phyloP scores from a whole-genome alignment of 2,888 invertebrate genomes.

The Formica aserva region DNA sequence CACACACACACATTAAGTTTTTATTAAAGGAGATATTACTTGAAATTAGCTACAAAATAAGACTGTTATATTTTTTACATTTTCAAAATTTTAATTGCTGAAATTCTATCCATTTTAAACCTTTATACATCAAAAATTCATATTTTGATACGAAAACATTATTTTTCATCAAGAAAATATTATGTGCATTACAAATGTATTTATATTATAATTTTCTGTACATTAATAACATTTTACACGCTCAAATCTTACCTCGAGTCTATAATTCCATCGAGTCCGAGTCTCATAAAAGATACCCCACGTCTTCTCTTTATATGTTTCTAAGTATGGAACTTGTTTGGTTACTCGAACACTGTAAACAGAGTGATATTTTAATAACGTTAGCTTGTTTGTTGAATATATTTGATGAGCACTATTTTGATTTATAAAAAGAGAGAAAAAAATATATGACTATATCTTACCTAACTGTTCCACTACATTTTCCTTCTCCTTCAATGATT shows the following conservation, averaged over 20 bases:
- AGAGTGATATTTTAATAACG: not conserved
- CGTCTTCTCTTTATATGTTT: constrained; percentile 53
- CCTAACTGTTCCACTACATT: constrained; percentile 19
- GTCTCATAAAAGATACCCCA: constrained; percentile 64
- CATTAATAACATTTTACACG: not conserved
- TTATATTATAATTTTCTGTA: not conserved
- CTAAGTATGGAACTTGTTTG: not conserved
- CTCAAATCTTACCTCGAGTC: constrained; percentile 52
- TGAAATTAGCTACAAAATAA: not conserved
- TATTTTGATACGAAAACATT: not conserved
- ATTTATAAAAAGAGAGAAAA: not conserved
- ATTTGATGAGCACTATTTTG: not conserved
- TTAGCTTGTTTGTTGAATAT: not conserved
- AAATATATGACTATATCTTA: constrained; percentile 11
- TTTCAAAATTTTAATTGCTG: not conserved
- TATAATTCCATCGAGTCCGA: constrained; percentile 51
- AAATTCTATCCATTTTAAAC: not conserved
- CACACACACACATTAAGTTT: not conserved
- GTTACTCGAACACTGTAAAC: constrained; percentile 28
- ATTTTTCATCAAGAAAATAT: not conserved
- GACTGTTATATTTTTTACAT: not conserved
- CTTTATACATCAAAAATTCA: not conserved
- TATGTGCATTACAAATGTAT: not conserved
- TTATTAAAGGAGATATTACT: not conserved
- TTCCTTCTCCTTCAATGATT: not conserved